Evolutionary conservation across 2,797 vertebrate species (phyloP), one percentile per base, ranked within the genome.

Genomic region (Florisuga fusca): DNA sequence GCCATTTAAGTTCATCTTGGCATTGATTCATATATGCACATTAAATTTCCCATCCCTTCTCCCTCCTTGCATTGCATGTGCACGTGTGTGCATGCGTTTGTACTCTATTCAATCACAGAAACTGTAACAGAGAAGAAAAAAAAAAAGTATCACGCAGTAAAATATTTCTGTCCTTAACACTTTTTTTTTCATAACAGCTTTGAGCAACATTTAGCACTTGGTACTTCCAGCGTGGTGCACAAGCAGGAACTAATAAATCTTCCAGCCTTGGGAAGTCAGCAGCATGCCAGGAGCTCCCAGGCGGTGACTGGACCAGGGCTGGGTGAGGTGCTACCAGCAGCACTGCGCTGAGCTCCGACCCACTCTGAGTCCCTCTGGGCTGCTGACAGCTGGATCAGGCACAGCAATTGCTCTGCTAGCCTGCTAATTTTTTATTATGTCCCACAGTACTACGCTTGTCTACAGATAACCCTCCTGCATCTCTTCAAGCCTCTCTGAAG

Each of bases 301-400:
- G 48, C 45, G 61, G 76, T 31, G 79, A 68, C 68, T 2, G 12
- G 61, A n/a, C 58, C 27, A 2, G 19, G 58, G 87, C 54, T 38
- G 19, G 1, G 1, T 2, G 0, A n/a, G 51, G 15, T 4, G 29
- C 48, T 66, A 8, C 34, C 3, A 1, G 31, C 3, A 2, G 20
- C n/a, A 0, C 43, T 7, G 0, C 0, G 1, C 43, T 7, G 0
- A 0, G 1, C 87, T 71, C 80, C 4, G 3, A 5, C 57, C 2
- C 0, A 0, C 12, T 64, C 43, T 73, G 3, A 5, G 45, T 21
- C 54, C 15, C 87, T 16, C 75, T 3, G 15, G 46, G 23, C 84
- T 78, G 69, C 69, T 34, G 36, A 34, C 51, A 66, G 84, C 84
- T 41, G 11, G 0, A 11, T 2, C 5, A 4, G 54, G n/a, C 66